Conservation (phyloP, 2,113 vertebrate genomes). For the human (Homo sapiens) region DNA sequence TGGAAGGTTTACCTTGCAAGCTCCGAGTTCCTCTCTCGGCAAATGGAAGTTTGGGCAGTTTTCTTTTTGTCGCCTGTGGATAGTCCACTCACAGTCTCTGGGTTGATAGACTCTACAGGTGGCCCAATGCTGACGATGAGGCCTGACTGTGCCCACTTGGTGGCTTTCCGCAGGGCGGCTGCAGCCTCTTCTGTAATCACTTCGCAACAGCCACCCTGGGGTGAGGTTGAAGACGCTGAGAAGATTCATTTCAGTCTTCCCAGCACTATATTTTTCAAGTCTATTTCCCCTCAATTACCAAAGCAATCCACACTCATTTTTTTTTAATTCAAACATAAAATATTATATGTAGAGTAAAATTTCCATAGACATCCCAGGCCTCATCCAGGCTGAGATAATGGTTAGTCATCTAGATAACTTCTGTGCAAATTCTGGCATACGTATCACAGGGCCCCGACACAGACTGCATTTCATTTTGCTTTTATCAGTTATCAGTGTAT, state of each 20-base stretch:
- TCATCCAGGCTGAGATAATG: neutral
- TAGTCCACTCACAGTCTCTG: constrained; percentile 90
- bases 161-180: constrained; percentile 95
- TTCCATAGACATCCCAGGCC: neutral
- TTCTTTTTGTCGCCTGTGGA: constrained; percentile 98
- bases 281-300: neutral
- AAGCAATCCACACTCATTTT: neutral
- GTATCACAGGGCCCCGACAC: neutral
- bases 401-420: neutral
- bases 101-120: constrained; percentile 89
- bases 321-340: neutral
- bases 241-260: neutral
- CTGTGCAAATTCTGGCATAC: neutral
- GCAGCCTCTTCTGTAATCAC: constrained; percentile 96
- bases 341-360: neutral
- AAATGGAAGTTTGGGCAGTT: constrained; percentile 94
- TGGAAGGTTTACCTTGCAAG: constrained; percentile 89
- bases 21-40: constrained; percentile 96
- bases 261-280: neutral
- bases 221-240: neutral
- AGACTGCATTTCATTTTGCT: neutral
- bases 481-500: neutral
- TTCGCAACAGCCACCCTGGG: constrained; percentile 95
- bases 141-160: constrained; percentile 98
- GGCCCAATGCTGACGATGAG: constrained; percentile 97